phyloP scores from a whole-genome alignment of 2,888 invertebrate species.

The Stratiomys singularior region DNA sequence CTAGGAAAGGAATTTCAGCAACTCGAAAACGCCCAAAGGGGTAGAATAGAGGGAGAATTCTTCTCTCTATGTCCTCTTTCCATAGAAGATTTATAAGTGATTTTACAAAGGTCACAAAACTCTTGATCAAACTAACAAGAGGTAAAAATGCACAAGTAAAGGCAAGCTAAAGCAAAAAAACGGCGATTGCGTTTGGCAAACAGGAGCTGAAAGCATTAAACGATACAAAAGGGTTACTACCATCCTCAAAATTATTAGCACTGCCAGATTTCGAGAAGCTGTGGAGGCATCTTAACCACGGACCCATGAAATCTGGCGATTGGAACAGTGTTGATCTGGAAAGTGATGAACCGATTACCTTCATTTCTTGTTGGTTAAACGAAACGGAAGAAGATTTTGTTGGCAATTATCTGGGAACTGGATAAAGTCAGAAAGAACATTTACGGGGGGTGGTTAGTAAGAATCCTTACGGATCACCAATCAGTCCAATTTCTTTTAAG shows the following conservation, averaged over 20 bases:
- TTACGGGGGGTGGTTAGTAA: slow-evolving; percentile 7
- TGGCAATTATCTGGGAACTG: slow-evolving; percentile 19
- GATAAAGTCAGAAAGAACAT: slow-evolving; percentile 28
- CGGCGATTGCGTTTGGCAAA: background rate
- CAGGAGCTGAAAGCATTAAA: slow-evolving; percentile 20
- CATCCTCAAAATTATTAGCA: slow-evolving; percentile 25
- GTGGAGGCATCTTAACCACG: slow-evolving; percentile 16
- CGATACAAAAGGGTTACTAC: slow-evolving; percentile 4
- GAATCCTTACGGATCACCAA: slow-evolving; percentile 35
- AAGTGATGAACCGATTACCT: slow-evolving; percentile 31
- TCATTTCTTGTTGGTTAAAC: slow-evolving; percentile 3
- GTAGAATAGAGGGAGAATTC: too few relatives aligned
- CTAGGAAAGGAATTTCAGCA: too few relatives aligned
- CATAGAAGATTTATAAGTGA: too few relatives aligned
- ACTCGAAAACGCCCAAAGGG: too few relatives aligned
- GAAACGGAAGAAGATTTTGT: slow-evolving; percentile 36
- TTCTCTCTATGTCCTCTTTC: too few relatives aligned
- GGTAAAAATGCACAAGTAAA: too few relatives aligned
- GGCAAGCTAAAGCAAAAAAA: slow-evolving; percentile 17
- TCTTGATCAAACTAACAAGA: too few relatives aligned
- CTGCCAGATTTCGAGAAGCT: slow-evolving; percentile 32
- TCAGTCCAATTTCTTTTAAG: slow-evolving; percentile 14
- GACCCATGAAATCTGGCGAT: slow-evolving; percentile 14
- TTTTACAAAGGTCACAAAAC: too few relatives aligned
- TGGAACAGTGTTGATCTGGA: slow-evolving; percentile 20